Base-by-base conservation (phyloP, 2,113 vertebrate genomes). In the Balaeniceps rex region DNA sequence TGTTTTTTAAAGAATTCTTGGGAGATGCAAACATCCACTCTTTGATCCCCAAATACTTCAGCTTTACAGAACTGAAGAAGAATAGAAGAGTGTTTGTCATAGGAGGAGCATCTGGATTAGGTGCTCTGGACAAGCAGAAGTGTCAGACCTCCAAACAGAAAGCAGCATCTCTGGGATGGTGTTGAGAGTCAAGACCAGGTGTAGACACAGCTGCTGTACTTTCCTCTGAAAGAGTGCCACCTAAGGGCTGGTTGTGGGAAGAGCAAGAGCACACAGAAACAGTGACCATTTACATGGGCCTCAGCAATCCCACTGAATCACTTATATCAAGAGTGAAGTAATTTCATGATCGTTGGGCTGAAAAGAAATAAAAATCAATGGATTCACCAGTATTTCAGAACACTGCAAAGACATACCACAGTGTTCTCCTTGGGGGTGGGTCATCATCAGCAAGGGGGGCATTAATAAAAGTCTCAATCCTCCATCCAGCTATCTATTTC, bases 281-380 rank as follows among this genome's bases (percentile, higher is more conserved):
- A 57, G 8, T 9, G 42, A 31, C 31, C 46, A 15, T 70, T 85
- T 36, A 44, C 0, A 0, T 1, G 11, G 22, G 3, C 70, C 38
- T 83, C 52, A 55, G 70, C 60, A 72, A 88, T 58, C 38, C 21
- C n/a, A n/a, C 9, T 13, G 38, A 79, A 55, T 60, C 40, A 36
- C 19, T 55, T 29, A 13, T 5, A 36, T 14, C 11, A 47, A 8
- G 8, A 78, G 82, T 29, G 3, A 58, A 28, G 38, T 3, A 4
- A 66, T 46, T 68, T 54, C 42, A 25, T 11, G 4, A 55, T 28
- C 22, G 4, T 2, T 19, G 11, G 31, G 24, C 19, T 42, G 19
- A 51, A 49, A 78, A 46, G 38, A 31, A 65, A 42, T 5, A 12
- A 63, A 26, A 5, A 42, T 49, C 22, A 47, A 24, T 24, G 40